Conservation (phyloP, 2,797 vertebrate genomes). For the Borostomias antarcticus region DNA sequence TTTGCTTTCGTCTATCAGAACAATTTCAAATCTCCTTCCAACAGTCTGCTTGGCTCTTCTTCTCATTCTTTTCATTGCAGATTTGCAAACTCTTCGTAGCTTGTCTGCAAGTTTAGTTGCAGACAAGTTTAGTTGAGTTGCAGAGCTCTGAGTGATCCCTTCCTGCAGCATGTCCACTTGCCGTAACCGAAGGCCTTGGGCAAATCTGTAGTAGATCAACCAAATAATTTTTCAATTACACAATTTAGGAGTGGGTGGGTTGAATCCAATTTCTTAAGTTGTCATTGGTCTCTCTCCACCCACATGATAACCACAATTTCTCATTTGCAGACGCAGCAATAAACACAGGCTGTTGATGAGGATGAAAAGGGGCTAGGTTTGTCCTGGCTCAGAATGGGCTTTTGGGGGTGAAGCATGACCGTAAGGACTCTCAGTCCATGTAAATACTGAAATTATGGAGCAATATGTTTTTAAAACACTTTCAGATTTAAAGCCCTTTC, state of each 20-base stretch:
- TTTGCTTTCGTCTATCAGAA: not conserved
- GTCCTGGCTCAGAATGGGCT: no score
- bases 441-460: no score
- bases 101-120: conserved; percentile 2
- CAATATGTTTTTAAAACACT: no score
- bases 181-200: not conserved
- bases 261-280: conserved; percentile 16
- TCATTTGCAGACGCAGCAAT: conserved; percentile 10
- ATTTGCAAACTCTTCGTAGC: conserved; percentile 5
- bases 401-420: no score
- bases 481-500: no score
- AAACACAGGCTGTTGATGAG: not conserved
- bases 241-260: conserved; percentile 13
- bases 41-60: conserved; percentile 6
- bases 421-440: no score
- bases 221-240: conserved; percentile 13
- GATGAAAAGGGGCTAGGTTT: conserved; percentile 8
- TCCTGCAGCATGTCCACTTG: conserved; percentile 12
- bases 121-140: no score
- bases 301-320: conserved; percentile 8
- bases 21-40: not conserved
- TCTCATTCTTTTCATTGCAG: conserved; percentile 14
- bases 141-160: conserved; percentile 6
- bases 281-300: conserved; percentile 9
- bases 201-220: conserved; percentile 10